Conservation (phyloP, 1,140 invertebrate species). For the Ceratina calcarata region DNA sequence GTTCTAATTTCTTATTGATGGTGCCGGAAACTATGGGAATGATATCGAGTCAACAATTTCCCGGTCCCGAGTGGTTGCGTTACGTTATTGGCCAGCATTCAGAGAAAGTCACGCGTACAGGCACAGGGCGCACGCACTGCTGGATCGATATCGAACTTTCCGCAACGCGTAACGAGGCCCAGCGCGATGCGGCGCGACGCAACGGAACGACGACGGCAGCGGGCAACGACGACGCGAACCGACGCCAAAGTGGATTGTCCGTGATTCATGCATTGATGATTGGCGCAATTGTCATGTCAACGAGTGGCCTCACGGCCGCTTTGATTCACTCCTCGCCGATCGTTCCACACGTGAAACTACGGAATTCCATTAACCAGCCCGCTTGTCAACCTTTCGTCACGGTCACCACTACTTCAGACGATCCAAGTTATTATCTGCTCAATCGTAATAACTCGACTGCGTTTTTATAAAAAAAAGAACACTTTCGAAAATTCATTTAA, state of each 20-base stretch:
- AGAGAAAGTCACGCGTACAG: slow-evolving; percentile 15
- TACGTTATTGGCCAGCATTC: slow-evolving; percentile 22
- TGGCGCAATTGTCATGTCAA: slow-evolving; percentile 69
- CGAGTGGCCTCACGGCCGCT: slow-evolving; percentile 62
- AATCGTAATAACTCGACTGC: no score
- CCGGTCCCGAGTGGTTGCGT: slow-evolving; percentile 1
- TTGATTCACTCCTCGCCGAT: slow-evolving; percentile 63
- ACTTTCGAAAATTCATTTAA: no score
- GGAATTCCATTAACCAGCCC: slow-evolving; percentile 63
- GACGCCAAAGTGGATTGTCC: slow-evolving; percentile 67
- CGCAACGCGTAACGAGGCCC: slow-evolving; percentile 59
- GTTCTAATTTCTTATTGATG: no score
- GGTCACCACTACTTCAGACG: slow-evolving; percentile 15
- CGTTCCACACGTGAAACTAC: slow-evolving; percentile 59
- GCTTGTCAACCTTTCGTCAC: slow-evolving; percentile 49
- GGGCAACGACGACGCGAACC: slow-evolving; percentile 16
- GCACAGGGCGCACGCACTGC: background rate
- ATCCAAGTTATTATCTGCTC: background rate
- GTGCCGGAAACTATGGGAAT: background rate
- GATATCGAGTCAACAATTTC: background rate
- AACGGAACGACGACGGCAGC: slow-evolving; percentile 51
- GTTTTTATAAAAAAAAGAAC: no score
- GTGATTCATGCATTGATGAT: slow-evolving; percentile 63
- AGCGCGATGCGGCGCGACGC: slow-evolving; percentile 62
- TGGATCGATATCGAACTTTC: slow-evolving; percentile 63